phyloP scores from a whole-genome alignment of 2,113 vertebrate species.

The Garra rufa region DNA sequence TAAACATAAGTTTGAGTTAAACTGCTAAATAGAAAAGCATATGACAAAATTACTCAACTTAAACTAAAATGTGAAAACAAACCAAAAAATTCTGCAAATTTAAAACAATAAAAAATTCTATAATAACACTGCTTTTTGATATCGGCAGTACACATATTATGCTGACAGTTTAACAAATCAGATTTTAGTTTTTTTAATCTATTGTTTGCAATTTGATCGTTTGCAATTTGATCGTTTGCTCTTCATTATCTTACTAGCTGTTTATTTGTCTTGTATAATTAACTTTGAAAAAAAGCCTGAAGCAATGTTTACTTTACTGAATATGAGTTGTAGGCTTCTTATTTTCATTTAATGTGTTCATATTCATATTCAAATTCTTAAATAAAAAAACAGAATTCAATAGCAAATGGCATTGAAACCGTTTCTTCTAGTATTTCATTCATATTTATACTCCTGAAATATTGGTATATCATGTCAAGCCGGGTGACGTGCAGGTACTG shows the following conservation, averaged over 20 bases:
- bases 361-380: not conserved
- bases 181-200: too few relatives aligned
- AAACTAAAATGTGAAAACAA: too few relatives aligned
- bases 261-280: not conserved
- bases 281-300: not conserved
- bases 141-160: not conserved
- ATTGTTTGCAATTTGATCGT: not conserved
- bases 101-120: not conserved
- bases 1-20: too few relatives aligned
- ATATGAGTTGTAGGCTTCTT: not conserved
- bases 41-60: too few relatives aligned
- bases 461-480: not conserved
- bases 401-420: not conserved
- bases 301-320: not conserved
- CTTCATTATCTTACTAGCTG: not conserved
- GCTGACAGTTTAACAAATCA: not conserved
- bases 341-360: not conserved
- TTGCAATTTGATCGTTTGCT: not conserved
- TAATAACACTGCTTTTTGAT: not conserved
- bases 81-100: too few relatives aligned
- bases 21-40: too few relatives aligned
- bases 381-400: not conserved
- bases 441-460: not conserved
- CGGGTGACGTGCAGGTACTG: slow-evolving; percentile 1
- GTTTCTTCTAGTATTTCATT: not conserved